Percentiles rank a stretch among this genome's conserved stretches.
Conservation (phyloP, 2,888 invertebrate genomes). For the Elegia similella region DNA sequence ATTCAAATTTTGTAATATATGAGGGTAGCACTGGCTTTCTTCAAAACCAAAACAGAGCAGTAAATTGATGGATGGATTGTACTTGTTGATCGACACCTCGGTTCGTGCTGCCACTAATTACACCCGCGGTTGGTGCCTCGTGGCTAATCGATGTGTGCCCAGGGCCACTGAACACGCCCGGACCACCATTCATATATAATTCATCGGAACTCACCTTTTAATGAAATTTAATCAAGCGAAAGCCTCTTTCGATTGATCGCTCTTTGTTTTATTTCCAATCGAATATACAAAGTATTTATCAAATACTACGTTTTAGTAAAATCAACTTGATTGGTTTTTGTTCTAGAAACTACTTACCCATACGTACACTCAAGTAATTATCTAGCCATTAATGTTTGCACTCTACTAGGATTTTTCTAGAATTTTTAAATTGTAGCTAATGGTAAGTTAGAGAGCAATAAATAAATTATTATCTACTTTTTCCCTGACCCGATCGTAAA, state of each 20-base stretch:
- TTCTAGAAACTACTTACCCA: conserved; percentile 7
- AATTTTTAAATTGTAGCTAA: conserved; percentile 13
- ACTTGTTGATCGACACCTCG: conserved; percentile 26
- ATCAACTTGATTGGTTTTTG: not conserved
- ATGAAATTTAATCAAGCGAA: conserved; percentile 62
- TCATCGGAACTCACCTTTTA: conserved; percentile 53
- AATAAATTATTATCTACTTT: not conserved
- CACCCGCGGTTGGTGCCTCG: conserved; percentile 28
- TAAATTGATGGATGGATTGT: conserved; percentile 8
- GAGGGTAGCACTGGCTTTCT: not conserved
- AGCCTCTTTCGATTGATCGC: conserved; percentile 61
- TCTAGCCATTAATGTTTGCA: no score
- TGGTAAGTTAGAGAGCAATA: conserved; percentile 12
- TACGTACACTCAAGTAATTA: not conserved
- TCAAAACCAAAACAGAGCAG: not conserved
- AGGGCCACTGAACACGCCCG: conserved; percentile 49
- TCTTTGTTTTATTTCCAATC: conserved; percentile 53
- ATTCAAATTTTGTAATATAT: not conserved
- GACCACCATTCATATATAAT: conserved; percentile 44
- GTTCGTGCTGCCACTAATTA: conserved; percentile 41
- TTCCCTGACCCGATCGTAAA: not conserved
- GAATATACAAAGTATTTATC: conserved; percentile 31
- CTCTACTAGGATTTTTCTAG: not conserved
- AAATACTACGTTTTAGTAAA: conserved; percentile 31
- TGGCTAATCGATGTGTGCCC: conserved; percentile 52